Conservation (phyloP, 23 tunicate genomes). For the Corella eumyota region DNA sequence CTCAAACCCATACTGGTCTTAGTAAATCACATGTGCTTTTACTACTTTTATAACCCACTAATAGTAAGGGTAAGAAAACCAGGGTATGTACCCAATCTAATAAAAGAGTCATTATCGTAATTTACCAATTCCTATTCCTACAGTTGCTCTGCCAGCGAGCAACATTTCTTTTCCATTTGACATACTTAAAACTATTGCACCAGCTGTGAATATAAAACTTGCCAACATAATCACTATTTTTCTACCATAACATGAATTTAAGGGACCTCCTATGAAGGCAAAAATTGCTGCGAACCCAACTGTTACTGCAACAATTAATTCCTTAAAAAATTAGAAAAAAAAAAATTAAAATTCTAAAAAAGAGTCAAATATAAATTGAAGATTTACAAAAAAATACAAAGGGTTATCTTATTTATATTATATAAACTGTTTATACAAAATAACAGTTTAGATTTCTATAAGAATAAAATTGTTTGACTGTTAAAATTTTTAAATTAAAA, state of each 20-base stretch:
- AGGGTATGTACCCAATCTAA: too few relatives aligned
- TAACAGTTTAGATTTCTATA: neutral
- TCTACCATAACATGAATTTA: slow-evolving; percentile 53
- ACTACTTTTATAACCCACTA: too few relatives aligned
- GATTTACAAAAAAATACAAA: neutral
- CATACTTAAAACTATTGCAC: slow-evolving; percentile 55
- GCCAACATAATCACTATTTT: slow-evolving; percentile 53
- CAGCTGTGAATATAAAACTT: slow-evolving; percentile 55
- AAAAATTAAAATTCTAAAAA: neutral
- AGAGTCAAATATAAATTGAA: neutral
- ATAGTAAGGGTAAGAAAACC: too few relatives aligned
- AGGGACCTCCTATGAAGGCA: slow-evolving; percentile 59
- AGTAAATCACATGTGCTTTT: too few relatives aligned
- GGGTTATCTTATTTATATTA: neutral
- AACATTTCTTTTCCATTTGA: slow-evolving; percentile 50
- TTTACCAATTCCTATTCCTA: slow-evolving; percentile 86
- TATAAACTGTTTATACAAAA: too few relatives aligned
- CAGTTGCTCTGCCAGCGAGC: slow-evolving; percentile 77
- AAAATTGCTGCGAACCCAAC: slow-evolving; percentile 90
- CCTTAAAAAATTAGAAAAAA: slow-evolving; percentile 11
- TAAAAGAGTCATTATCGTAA: too few relatives aligned
- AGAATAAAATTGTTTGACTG: neutral
- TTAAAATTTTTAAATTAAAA: neutral
- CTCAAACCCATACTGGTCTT: neutral
- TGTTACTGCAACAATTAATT: slow-evolving; percentile 75